Percentiles rank a stretch among this genome's conserved stretches.
phyloP scores from a whole-genome alignment of 2,888 invertebrate species.

The Netelia inedita region DNA sequence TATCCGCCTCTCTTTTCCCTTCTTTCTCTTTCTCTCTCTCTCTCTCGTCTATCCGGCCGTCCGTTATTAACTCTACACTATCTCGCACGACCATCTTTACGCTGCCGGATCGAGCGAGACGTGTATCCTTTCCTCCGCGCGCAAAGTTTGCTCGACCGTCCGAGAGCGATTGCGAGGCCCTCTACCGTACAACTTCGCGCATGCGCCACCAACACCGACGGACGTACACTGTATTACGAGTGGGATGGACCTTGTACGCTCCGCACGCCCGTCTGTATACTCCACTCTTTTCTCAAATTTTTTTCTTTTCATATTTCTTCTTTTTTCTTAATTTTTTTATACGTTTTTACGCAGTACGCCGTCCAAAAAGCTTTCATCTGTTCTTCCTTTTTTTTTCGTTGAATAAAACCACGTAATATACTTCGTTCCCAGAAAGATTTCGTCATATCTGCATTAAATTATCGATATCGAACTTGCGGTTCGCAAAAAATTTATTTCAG shows the following conservation, averaged over 20 bases:
- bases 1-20: conserved; percentile 63
- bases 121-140: conserved; percentile 68
- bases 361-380: background rate
- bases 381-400: background rate
- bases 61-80: conserved; percentile 83
- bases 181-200: background rate
- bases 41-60: conserved; percentile 79
- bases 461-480: background rate
- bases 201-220: background rate
- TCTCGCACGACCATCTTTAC: conserved; percentile 83
- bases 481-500: background rate
- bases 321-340: conserved; percentile 9
- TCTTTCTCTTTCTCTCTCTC: conserved; percentile 51
- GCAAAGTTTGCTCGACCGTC: conserved; percentile 41
- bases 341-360: background rate
- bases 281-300: conserved; percentile 24
- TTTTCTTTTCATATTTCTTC: conserved; percentile 2
- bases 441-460: conserved; percentile 18
- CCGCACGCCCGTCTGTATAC: conserved; percentile 27
- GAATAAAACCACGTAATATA: conserved; percentile 9
- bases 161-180: conserved; percentile 36
- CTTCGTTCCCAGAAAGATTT: conserved; percentile 10
- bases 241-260: conserved; percentile 39
- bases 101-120: conserved; percentile 80
- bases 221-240: conserved; percentile 36